Base-by-base conservation (phyloP, 2,888 invertebrate species). In the Neoitamus cyanurus region DNA sequence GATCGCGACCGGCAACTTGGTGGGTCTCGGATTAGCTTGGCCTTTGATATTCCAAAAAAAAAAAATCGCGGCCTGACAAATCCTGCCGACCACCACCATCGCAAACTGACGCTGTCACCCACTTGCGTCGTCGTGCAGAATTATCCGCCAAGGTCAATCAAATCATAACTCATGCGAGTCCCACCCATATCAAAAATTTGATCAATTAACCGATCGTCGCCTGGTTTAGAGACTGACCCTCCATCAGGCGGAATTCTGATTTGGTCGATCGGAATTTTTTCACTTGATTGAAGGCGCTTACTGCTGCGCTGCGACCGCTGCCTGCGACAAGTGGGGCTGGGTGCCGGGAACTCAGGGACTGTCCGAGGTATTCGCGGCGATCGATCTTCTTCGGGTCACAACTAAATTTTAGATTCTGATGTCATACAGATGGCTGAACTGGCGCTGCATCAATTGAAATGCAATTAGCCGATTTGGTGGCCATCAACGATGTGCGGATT, bases 231-330 rank as follows among this genome's bases (percentile, higher is more conserved):
- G 48, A 48, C 48, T 48, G 37, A 37, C 70, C 48, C 84, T 84
- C 58, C 80, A 34, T 69, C 72, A 46, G 78, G 42, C 15, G 42
- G 77, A 78, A 25, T 58, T 58, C 58, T 58, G 58, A 58, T 58
- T 58, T 25, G 0, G 58, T 58, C 34, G 69, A 69, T 70, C 78
- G 84, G 84, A 84, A 84, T 84, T 84, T 80, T 42, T 84, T 48
- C 78, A 70, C 78, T 84, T 72, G 84, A 84, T 84, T 84, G 80
- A 78, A 30, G 30, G 30, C 30, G 70, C 30, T 70, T 70, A 30
- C n/a, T 58, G 58, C 2, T n/a, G 13, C 1, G 58, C 2, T n/a
- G 13, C 1, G 42, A 25, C 20, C 25, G 68, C 20, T 28, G 48
- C 3, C 48, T 0, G 20, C 58, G 2, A 11, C 68, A 25, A 58